Evolutionary conservation across 2,797 vertebrate genomes (phyloP).

Genomic region (Rhinophrynus dorsalis): DNA sequence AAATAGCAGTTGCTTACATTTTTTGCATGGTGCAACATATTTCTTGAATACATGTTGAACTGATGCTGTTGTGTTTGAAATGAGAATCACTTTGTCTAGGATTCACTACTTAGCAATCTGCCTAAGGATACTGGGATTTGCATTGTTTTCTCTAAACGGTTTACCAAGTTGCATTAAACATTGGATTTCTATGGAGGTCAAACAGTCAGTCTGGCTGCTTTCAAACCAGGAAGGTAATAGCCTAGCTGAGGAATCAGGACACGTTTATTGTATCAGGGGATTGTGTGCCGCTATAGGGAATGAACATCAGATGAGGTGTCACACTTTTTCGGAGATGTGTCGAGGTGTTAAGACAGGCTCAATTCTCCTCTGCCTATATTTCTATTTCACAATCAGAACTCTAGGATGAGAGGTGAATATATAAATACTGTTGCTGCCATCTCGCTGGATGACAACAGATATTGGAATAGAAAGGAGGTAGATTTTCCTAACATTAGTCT

Average conservation of each 20-base stretch:
- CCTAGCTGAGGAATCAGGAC: constrained; percentile 58
- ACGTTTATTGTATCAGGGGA: constrained; percentile 56
- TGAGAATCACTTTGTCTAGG: too few species aligned
- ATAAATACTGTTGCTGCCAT: constrained; percentile 35
- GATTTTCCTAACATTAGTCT: constrained; percentile 35
- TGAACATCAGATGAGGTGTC: constrained; percentile 66
- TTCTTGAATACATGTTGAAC: too few species aligned
- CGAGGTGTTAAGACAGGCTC: constrained; percentile 58
- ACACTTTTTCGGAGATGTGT: constrained; percentile 53
- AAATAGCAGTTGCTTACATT: too few species aligned
- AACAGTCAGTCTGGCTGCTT: constrained; percentile 41
- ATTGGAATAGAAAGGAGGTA: constrained; percentile 44
- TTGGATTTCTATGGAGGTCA: constrained; percentile 45
- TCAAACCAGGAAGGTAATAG: constrained; percentile 53
- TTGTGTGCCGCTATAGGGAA: constrained; percentile 57
- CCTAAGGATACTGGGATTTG: constrained; percentile 11
- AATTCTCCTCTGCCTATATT: constrained; percentile 52
- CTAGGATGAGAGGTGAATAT: constrained; percentile 54
- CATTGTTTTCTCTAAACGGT: not conserved
- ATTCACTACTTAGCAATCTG: too few species aligned
- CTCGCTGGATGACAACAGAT: constrained; percentile 44
- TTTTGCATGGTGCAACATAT: too few species aligned
- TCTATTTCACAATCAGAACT: constrained; percentile 43
- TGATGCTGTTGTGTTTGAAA: too few species aligned
- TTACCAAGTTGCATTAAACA: constrained; percentile 45